These are phyloP conservation scores for Pristiophorus japonicus DNA, from an alignment of 2,113 vertebrate genomes.

Conservation along the genomic window DNA sequence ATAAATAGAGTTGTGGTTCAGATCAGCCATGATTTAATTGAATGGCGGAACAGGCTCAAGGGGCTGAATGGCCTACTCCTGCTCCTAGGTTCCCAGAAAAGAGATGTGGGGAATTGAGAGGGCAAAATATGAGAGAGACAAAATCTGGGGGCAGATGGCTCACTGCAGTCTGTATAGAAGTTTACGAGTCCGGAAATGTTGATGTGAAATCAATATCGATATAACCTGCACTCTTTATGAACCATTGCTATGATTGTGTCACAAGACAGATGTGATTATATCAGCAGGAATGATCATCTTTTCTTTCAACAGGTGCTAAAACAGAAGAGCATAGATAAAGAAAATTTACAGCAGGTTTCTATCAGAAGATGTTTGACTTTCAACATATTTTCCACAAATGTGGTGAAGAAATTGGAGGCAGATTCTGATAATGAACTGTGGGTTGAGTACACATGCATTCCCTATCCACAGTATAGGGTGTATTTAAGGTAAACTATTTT, in stretches of 20 bases:
- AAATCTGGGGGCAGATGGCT: neutral
- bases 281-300: neutral
- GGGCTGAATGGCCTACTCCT: neutral
- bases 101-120: neutral
- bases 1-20: neutral
- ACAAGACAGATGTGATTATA: too few species aligned
- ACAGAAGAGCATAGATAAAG: slow-evolving; percentile 68
- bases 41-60: neutral
- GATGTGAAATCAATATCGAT: too few species aligned
- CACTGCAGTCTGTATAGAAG: neutral
- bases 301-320: slow-evolving; percentile 71
- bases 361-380: slow-evolving; percentile 84
- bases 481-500: slow-evolving; percentile 71
- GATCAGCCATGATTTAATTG: neutral
- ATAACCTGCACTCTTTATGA: neutral
- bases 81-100: neutral
- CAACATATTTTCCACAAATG: slow-evolving; percentile 74
- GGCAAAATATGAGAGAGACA: neutral
- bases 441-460: slow-evolving; percentile 79
- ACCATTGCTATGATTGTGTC: too few species aligned
- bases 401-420: slow-evolving; percentile 45
- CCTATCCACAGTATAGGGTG: slow-evolving; percentile 73
- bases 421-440: slow-evolving; percentile 66
- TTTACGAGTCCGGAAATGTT: too few species aligned
- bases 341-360: slow-evolving; percentile 72